A percentile compares a stretch with the other conserved stretches of the same genome.
phyloP scores from a whole-genome alignment of 1,140 invertebrate genomes.

The Zeugodacus cucurbitae region DNA sequence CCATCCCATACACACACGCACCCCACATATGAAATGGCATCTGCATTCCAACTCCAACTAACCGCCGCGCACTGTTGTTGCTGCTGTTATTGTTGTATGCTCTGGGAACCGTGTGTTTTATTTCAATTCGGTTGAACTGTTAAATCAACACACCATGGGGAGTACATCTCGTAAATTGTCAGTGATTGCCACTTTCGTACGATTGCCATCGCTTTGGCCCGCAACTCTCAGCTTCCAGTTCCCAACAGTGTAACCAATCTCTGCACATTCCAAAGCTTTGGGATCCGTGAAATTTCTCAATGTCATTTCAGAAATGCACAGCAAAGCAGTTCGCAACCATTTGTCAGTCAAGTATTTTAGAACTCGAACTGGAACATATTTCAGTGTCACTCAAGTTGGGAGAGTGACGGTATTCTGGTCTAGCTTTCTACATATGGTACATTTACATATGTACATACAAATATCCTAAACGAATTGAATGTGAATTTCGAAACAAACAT shows the following conservation, averaged over 20 bases:
- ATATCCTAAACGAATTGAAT: too few species aligned
- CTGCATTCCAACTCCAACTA: conserved; percentile 31
- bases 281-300: conserved; percentile 17
- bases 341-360: neutral
- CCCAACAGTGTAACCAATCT: neutral
- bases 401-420: neutral
- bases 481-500: too few species aligned
- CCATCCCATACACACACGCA: neutral
- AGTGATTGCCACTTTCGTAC: conserved; percentile 21
- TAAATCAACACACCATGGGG: conserved; percentile 53
- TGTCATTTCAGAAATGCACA: neutral
- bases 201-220: neutral
- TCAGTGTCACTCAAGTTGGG: neutral
- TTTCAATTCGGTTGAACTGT: conserved; percentile 41
- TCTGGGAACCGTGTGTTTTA: conserved; percentile 38
- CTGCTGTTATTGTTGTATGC: neutral
- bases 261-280: neutral
- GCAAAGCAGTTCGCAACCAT: neutral
- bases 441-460: neutral
- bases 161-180: conserved; percentile 65
- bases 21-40: neutral
- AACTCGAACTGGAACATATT: neutral
- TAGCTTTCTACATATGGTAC: neutral
- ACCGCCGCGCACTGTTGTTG: neutral
- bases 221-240: neutral